Evolutionary conservation across 2,797 vertebrate genomes (phyloP).

Genomic region (Pagetopsis macropterus): DNA sequence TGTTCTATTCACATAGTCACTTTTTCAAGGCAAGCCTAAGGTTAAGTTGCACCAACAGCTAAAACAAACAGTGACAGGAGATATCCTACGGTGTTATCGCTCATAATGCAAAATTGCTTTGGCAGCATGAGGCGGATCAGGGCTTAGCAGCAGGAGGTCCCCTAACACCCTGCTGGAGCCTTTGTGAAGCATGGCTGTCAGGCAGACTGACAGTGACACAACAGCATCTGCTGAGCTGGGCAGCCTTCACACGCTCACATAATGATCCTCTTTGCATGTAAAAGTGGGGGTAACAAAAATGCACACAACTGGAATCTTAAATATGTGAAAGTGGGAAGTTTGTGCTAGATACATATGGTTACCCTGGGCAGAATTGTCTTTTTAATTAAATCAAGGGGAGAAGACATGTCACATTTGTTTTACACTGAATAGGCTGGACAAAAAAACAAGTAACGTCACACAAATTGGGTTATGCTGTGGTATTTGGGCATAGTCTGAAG

Average conservation of each 20-base stretch:
- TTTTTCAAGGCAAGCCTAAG: neutral
- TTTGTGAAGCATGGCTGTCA: constrained; percentile 62
- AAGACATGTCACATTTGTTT: neutral
- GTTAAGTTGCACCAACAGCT: constrained; percentile 26
- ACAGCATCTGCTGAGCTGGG: constrained; percentile 74
- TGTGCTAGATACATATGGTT: neutral
- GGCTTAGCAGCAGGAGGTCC: constrained; percentile 73
- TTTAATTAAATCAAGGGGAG: constrained; percentile 3
- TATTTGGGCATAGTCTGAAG: constrained; percentile 22
- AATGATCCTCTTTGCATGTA: neutral
- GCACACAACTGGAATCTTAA: neutral
- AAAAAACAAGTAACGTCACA: constrained; percentile 9
- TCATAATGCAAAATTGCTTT: constrained; percentile 77
- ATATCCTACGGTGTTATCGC: constrained; percentile 67
- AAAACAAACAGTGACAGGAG: constrained; percentile 60
- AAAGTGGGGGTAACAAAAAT: neutral
- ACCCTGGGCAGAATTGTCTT: neutral
- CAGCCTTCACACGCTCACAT: constrained; percentile 47
- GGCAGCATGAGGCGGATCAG: constrained; percentile 76
- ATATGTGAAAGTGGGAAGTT: neutral
- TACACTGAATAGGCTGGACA: constrained; percentile 11
- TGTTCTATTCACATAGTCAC: constrained; percentile 16
- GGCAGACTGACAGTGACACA: constrained; percentile 48
- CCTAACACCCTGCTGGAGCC: constrained; percentile 62
- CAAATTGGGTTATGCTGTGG: constrained; percentile 31